Evolutionary conservation across 2,888 invertebrate genomes (phyloP), one percentile per base, ranked within the genome.

Genomic region (Tanypteryx hageni): DNA sequence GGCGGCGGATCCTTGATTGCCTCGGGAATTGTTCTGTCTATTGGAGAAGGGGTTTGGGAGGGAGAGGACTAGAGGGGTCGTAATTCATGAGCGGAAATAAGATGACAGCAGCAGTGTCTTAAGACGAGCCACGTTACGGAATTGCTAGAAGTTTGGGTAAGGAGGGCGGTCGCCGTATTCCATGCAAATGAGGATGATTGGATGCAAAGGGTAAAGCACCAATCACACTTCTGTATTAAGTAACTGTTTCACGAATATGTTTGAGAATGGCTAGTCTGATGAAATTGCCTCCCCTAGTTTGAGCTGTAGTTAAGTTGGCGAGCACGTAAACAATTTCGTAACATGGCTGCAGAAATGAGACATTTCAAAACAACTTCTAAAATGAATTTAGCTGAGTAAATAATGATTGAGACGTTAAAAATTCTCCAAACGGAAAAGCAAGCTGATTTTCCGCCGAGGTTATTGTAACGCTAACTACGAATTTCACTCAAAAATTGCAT

Each of bases 1-100:
- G 64, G 89, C 64, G 16, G 44, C 44, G 89, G 89, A 11, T 64
- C 64, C 89, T 64, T 89, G 89, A 89, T 89, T 89, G 89, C 89
- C 64, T 89, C 68, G 11, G 86, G 18, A 86, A 61, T 86, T 86
- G 86, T 61, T 27, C 83, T 44, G 57, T 56, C 83, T 44, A 44
- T n/a, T n/a, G 1, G 61, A 59, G 61, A 89, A 11, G 22, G 64
- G 31, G 11, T n/a, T 31, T 22, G 27, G 59, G 14, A 4, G 3
- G 0, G 22, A 13, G 58, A 31, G 31, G 61, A 9, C n/a, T n/a
- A n/a, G n/a, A n/a, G n/a, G n/a, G 76, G 27, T 76, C 27, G 76
- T 27, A 61, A 64, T 58, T 44, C 31, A 31, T 89, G 89, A 64
- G 64, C 57, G 56, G 44, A 57, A 89, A 76, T 61, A 31, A 86